Conservation (phyloP, 2,113 vertebrate species). For the Eurystomus gularis region DNA sequence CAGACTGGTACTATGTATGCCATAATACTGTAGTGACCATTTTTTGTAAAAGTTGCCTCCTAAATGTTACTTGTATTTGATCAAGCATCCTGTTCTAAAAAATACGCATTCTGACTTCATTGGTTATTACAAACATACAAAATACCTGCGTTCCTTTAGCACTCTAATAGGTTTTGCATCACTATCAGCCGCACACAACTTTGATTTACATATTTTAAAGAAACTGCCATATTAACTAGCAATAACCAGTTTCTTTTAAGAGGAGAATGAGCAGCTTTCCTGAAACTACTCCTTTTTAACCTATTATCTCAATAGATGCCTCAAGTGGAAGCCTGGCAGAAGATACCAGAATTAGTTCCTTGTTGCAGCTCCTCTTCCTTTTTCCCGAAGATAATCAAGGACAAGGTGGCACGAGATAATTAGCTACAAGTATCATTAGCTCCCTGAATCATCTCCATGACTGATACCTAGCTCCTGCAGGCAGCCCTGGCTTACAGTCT, state of each 20-base stretch:
- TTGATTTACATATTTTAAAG: background rate
- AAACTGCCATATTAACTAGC: background rate
- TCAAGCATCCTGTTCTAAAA: background rate
- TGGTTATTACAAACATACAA: background rate
- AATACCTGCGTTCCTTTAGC: background rate
- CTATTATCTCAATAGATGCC: background rate
- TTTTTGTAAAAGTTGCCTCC: background rate
- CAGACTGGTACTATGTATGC: background rate
- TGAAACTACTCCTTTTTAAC: background rate
- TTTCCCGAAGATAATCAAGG: background rate
- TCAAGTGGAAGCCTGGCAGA: slow-evolving; percentile 5
- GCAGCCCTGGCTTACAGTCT: background rate
- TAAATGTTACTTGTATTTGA: background rate
- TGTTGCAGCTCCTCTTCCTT: background rate
- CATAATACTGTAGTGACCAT: background rate
- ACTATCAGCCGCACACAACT: background rate
- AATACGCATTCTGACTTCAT: background rate
- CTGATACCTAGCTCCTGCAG: background rate
- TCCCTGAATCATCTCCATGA: background rate
- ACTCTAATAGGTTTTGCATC: background rate
- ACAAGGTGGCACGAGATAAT: slow-evolving; percentile 16
- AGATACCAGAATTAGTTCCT: slow-evolving; percentile 15
- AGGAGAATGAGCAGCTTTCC: background rate
- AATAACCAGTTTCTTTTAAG: background rate
- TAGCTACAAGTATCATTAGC: slow-evolving; percentile 32